Evolutionary conservation across 2,113 vertebrate genomes (phyloP).

Genomic region (Dasypus novemcinctus): DNA sequence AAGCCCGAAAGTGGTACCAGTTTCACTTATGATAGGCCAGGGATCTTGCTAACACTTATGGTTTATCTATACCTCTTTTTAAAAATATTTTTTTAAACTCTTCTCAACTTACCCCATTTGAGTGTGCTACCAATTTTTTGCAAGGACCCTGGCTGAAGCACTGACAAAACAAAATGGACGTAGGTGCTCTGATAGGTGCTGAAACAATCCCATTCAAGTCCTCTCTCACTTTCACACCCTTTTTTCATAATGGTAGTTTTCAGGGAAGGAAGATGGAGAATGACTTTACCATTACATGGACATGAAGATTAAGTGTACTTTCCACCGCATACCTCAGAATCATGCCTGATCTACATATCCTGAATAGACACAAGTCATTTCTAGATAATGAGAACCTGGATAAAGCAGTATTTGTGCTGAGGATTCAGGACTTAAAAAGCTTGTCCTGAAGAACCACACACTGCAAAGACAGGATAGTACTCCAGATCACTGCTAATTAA

Average conservation of each 20-base stretch:
- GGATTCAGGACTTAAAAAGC: background rate
- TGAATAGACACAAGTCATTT: background rate
- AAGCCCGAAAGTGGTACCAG: background rate
- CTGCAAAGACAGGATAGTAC: background rate
- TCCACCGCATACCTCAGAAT: background rate
- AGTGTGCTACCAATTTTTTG: background rate
- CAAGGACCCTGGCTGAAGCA: background rate
- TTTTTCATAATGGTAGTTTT: background rate
- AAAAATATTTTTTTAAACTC: background rate
- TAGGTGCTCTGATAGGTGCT: too few relatives aligned
- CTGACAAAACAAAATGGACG: background rate
- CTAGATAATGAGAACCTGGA: background rate
- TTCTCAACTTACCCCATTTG: background rate
- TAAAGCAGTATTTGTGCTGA: background rate
- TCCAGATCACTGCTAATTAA: background rate
- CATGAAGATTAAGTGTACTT: background rate
- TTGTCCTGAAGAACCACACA: background rate
- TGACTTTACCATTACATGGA: background rate
- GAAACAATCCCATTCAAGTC: background rate
- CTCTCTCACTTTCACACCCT: background rate
- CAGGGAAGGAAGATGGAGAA: background rate
- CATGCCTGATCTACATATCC: background rate
- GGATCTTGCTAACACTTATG: background rate
- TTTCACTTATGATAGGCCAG: background rate
- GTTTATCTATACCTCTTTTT: background rate